Base-by-base conservation (phyloP, 2,113 vertebrate genomes). In the Prunella himalayana region DNA sequence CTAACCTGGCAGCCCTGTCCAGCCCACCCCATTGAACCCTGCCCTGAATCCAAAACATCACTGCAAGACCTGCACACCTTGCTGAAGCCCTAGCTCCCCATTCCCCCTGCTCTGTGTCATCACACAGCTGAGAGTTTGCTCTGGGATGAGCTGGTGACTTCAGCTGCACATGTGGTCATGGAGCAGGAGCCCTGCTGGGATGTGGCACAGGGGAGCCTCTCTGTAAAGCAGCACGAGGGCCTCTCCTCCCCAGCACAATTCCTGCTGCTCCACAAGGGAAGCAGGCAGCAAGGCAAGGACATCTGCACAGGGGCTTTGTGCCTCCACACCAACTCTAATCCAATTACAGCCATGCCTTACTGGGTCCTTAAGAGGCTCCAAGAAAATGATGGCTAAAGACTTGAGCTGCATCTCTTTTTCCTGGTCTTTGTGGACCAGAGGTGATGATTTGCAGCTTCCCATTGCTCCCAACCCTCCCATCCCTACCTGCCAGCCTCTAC, bases 251-350 rank as follows among this genome's bases (percentile, higher is more conserved):
- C 86, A 90, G 76, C 54, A 37, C 81, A 35, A 31, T 13, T 25
- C 9, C 0, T 31, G 61, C 69, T 87, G 70, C 35, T 63, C 66
- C 66, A 23, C 70, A 37, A 70, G 71, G 71, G 54, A 80, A 66
- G 50, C 28, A 14, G 24, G 37, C 1, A 82, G 78, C 66, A 83
- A 77, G 90, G 80, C 92, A 94, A 93, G 92, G 92, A 86, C 88
- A 50, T 88, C 69, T 93, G 90, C 86, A 64, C 24, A 27, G 82
- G 64, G 79, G 20, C 75, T 88, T 5, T 88, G 76, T 60, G 85
- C 92, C 64, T 88, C 71, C 69, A 75, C 60, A 56, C 90, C 70
- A 88, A 80, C 72, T 92, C 85, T 96, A 96, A 96, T 94, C 90
- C 90, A 78, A 84, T 96, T 92, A 94, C 39, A 93, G 59, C 49